Evolutionary conservation across 2,888 invertebrate genomes (phyloP), one percentile per base, ranked within the genome.

Genomic region (Harmothoe impar): DNA sequence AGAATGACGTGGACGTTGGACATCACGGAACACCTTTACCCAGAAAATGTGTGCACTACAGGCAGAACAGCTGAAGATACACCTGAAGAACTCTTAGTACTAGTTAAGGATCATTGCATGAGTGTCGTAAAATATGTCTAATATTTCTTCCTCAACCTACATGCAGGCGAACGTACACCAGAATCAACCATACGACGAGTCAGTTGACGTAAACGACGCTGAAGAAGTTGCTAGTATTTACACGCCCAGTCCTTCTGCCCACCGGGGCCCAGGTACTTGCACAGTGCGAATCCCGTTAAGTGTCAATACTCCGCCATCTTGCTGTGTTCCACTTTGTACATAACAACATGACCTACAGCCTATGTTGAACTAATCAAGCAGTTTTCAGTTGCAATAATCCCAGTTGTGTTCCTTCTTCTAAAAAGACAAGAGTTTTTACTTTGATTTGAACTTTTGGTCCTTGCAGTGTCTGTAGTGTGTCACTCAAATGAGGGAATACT

Each of bases 171-270:
- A 86, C 17, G 56, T 56, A 20, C 86, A 86, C 86, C 29, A 86
- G 25, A 92, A 92, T 62, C 91, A 92, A 72, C 92, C 91, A 20
- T 92, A 93, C 89, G 92, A 92, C 90, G 92, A 92, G 89, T 90
- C 92, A 43, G 62, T 92, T 56, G 92, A 92, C 35, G 92, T 92
- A 31, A 89, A 90, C 35, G 93, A 93, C 90, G 89, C 91, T n/a
- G 93, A 93, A 84, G 93, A 93, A 17, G 91, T 93, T 31, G 90
- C 91, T 25, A 92, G 92, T 91, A 52, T 91, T 0, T 92, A 92
- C 89, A 89, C 92, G 29, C 92, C 92, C 72, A 91, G 90, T 33
- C 91, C 93, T 17, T 52, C 88, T 29, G 54, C 62, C 23, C 92
- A 89, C n/a, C 89, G 35, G 43, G 81, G 35, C 20, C 23, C 35